Evolutionary conservation across 35 echinoderm and acorn worm species (phyloP).

Genomic region (Apostichopus californicus): DNA sequence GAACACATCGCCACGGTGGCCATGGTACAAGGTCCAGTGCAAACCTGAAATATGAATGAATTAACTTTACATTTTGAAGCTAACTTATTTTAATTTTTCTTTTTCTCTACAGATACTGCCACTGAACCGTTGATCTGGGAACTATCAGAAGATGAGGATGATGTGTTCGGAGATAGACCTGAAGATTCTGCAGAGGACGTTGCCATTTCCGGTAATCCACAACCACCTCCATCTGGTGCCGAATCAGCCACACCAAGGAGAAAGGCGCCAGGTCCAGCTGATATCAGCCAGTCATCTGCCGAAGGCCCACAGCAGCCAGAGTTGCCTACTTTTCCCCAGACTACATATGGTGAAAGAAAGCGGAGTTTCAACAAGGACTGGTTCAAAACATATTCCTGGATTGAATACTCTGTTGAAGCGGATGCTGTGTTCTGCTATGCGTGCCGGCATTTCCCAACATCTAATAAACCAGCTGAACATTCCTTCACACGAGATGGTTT

Average conservation of each 20-base stretch:
- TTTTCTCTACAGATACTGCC: constrained; percentile 21
- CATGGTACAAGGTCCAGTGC: background rate
- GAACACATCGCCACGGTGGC: background rate
- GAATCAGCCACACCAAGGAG: constrained; percentile 10
- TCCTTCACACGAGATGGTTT: constrained; percentile 43
- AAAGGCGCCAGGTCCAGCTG: constrained; percentile 42
- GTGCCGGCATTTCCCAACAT: constrained; percentile 60
- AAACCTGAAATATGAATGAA: background rate
- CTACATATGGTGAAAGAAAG: constrained; percentile 28
- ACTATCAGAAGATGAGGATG: constrained; percentile 21
- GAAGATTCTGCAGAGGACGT: constrained; percentile 34
- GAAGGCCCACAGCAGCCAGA: constrained; percentile 34
- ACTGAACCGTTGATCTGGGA: constrained; percentile 25
- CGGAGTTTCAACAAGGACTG: constrained; percentile 44
- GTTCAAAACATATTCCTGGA: constrained; percentile 52
- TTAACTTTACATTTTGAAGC: background rate
- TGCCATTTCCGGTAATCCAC: background rate
- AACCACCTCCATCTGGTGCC: background rate
- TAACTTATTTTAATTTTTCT: constrained; percentile 23
- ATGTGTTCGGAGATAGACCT: constrained; percentile 12
- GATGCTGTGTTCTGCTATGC: constrained; percentile 62
- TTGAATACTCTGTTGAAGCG: constrained; percentile 43
- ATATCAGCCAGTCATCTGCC: constrained; percentile 36
- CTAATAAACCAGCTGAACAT: background rate
- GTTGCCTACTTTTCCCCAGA: constrained; percentile 8